Evolutionary conservation across 2,888 invertebrate species (phyloP).

Genomic region (Merodon equestris): DNA sequence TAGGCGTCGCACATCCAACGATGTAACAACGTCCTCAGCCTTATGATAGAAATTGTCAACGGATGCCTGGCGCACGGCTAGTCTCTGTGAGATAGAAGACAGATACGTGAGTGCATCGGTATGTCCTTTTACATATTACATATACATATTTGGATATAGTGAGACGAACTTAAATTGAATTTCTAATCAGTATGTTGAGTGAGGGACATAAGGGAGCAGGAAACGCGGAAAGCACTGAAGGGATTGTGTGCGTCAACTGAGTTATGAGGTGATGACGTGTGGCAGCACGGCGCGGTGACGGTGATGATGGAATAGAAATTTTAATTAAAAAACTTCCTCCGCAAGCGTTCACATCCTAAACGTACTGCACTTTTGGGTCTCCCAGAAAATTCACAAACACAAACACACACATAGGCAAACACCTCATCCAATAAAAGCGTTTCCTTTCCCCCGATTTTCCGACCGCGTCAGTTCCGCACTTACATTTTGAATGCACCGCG

Average conservation of each 20-base stretch:
- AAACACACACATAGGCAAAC: too few species aligned
- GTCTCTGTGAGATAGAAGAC: constrained; percentile 28
- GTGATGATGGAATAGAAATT: constrained; percentile 25
- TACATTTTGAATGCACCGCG: constrained; percentile 70
- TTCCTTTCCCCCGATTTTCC: too few species aligned
- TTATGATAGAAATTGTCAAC: constrained; percentile 62
- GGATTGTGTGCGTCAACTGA: constrained; percentile 18
- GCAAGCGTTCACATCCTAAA: background rate
- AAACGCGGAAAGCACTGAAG: too few species aligned
- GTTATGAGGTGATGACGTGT: constrained; percentile 35
- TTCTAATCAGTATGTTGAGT: constrained; percentile 43
- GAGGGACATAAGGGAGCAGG: background rate
- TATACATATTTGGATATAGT: background rate
- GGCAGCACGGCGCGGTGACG: background rate
- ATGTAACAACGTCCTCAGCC: constrained; percentile 60
- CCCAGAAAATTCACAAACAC: too few species aligned
- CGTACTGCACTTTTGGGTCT: constrained; percentile 19
- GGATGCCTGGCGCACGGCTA: constrained; percentile 58
- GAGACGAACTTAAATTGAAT: constrained; percentile 64
- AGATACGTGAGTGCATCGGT: too few species aligned
- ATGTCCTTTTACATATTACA: too few species aligned
- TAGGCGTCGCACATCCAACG: constrained; percentile 43
- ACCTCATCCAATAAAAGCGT: too few species aligned
- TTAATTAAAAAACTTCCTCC: constrained; percentile 62
- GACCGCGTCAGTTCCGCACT: background rate